Base-by-base conservation (phyloP, 2,797 vertebrate genomes). In the Eurystomus glaucurus region DNA sequence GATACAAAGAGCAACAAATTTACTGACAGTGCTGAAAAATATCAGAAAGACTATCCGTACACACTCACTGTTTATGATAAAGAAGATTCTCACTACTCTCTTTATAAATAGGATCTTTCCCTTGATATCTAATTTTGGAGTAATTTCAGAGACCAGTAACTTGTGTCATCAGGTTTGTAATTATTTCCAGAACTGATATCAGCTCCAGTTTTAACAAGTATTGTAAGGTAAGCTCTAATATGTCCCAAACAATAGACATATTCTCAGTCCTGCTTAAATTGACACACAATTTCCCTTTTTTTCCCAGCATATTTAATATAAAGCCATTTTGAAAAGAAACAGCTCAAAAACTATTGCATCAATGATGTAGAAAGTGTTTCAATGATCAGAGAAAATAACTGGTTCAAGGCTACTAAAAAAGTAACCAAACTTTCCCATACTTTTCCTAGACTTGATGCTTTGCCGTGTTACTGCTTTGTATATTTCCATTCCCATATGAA, bases 101-200 rank as follows among this genome's bases (percentile, higher is more conserved):
- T 58, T 91, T 61, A 51, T 55, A 85, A 90, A 71, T 31, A 62
- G 5, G 5, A 71, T 48, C 13, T 39, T 88, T 69, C 33, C 19
- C 7, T 41, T 46, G 41, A 54, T 81, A 26, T 33, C 50, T 90
- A 25, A 66, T 83, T 91, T 76, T 90, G 13, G n/a, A 94, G 77
- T 77, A 0, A 78, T 85, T 93, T 96, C 57, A 95, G 55, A 90
- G 79, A 75, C 48, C 48, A 69, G 10, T 43, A 88, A 77, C n/a
- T 69, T 80, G 3, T 74, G 89, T 85, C 82, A 33, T 87, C 74
- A 90, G 37, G 16, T 92, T 76, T 88, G 13, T 28, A 84, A 93
- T 93, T 91, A 66, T 96, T 96, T 97, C 79, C 46, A 83, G 58
- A 94, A 58, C 31, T 93, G 58, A 74, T 25, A 29, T 72, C 52